Conservation (phyloP, 1,140 invertebrate species). For the Ostrea denselamellosa region DNA sequence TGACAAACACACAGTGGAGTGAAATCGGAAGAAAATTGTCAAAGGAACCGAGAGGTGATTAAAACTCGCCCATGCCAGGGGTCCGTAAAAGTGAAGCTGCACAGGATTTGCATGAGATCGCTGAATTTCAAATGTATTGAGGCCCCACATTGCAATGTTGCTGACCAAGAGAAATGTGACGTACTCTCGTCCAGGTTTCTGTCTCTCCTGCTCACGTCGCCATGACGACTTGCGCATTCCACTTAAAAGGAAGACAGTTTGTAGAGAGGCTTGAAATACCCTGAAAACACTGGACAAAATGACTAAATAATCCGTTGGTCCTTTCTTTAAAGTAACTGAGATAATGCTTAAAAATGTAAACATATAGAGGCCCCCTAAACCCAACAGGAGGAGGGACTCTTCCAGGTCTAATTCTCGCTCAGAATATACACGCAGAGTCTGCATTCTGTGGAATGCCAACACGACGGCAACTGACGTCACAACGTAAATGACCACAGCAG, state of each 20-base stretch:
- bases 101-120: slow-evolving; percentile 67
- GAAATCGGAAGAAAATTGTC: slow-evolving; percentile 75
- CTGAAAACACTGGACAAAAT: slow-evolving; percentile 79
- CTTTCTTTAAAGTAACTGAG: slow-evolving; percentile 87
- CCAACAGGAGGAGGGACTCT: slow-evolving; percentile 93
- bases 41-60: slow-evolving; percentile 73
- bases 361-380: slow-evolving; percentile 93
- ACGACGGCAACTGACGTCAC: slow-evolving; percentile 63
- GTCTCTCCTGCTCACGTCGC: slow-evolving; percentile 92
- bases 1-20: slow-evolving; percentile 75
- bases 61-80: slow-evolving; percentile 71
- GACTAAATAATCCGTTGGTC: slow-evolving; percentile 59
- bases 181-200: slow-evolving; percentile 95
- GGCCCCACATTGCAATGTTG: slow-evolving; percentile 82
- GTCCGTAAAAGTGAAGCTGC: slow-evolving; percentile 71
- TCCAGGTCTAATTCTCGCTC: slow-evolving; percentile 85
- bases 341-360: slow-evolving; percentile 96
- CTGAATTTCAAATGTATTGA: slow-evolving; percentile 73
- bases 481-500: slow-evolving; percentile 62
- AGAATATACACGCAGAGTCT: slow-evolving; percentile 52
- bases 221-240: slow-evolving; percentile 87
- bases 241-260: slow-evolving; percentile 89
- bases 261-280: slow-evolving; percentile 88
- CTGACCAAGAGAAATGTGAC: slow-evolving; percentile 96
- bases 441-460: slow-evolving; percentile 63